Evolutionary conservation across 2,113 vertebrate species (phyloP).

Genomic region (Cinclus cinclus): DNA sequence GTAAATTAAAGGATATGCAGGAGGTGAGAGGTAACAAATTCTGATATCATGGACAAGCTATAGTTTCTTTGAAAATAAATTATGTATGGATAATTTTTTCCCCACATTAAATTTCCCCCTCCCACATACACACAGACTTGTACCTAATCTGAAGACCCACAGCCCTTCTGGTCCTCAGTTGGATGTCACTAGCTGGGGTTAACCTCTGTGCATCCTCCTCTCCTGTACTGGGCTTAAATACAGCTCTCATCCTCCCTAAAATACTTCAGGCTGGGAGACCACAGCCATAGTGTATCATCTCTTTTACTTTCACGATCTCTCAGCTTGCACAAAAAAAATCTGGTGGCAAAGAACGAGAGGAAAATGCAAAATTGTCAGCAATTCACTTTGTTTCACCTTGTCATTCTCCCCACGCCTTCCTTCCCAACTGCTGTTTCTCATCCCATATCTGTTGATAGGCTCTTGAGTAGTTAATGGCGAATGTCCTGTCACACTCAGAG

Average conservation of each 20-base stretch:
- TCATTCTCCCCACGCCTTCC: background rate
- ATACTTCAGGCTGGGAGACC: background rate
- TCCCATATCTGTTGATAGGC: background rate
- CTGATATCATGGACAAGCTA: background rate
- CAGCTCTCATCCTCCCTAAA: background rate
- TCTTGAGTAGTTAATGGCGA: background rate
- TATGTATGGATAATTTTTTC: background rate
- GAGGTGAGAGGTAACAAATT: background rate
- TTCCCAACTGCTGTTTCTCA: background rate
- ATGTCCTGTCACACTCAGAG: background rate
- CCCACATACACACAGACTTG: background rate
- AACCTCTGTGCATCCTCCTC: background rate
- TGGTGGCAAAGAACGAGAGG: background rate
- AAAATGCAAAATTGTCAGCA: background rate
- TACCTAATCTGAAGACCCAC: background rate
- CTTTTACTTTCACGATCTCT: background rate
- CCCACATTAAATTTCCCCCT: background rate
- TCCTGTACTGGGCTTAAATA: accelerated
- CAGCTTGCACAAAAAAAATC: background rate
- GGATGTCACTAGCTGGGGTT: background rate
- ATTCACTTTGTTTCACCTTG: background rate
- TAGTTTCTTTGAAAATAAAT: background rate
- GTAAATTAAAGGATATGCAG: background rate
- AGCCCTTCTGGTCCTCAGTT: background rate
- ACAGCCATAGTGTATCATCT: background rate